Evolutionary conservation across 2,888 invertebrate species (phyloP).

Genomic region (Masnerella sp.): DNA sequence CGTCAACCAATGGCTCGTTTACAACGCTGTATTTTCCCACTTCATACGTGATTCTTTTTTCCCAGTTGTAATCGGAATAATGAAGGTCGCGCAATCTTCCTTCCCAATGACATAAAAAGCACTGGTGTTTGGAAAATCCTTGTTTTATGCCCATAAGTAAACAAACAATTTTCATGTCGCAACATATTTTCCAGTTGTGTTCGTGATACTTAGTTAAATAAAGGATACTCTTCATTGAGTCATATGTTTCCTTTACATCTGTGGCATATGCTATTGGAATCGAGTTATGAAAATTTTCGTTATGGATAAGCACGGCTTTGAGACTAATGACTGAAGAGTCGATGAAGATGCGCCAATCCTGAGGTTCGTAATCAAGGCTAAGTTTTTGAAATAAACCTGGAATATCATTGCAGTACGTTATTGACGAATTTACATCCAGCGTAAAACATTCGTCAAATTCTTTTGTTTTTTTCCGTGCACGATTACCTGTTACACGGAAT

Average conservation of each 20-base stretch:
- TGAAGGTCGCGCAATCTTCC: conserved; percentile 57
- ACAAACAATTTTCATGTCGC: conserved; percentile 69
- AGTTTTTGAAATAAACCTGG: background rate
- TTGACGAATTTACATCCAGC: too few relatives aligned
- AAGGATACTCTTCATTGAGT: conserved; percentile 29
- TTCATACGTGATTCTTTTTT: conserved; percentile 50
- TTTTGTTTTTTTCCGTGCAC: too few relatives aligned
- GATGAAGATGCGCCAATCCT: conserved; percentile 1
- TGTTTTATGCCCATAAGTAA: conserved; percentile 61
- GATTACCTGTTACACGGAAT: too few relatives aligned
- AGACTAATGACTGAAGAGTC: conserved; percentile 42
- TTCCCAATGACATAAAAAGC: conserved; percentile 65
- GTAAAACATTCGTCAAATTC: too few relatives aligned
- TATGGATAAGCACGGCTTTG: conserved; percentile 64
- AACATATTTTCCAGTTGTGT: conserved; percentile 64
- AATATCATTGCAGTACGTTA: conserved; percentile 3
- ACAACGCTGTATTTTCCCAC: conserved; percentile 61
- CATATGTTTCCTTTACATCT: conserved; percentile 60
- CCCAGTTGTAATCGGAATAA: conserved; percentile 58
- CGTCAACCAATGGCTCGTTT: conserved; percentile 12
- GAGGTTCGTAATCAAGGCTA: background rate
- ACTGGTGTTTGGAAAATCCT: conserved; percentile 65
- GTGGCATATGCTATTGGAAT: conserved; percentile 64
- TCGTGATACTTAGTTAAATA: conserved; percentile 33
- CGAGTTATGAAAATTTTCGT: conserved; percentile 67